phyloP scores from a whole-genome alignment of 2,888 invertebrate genomes.

The Boloria selene region DNA sequence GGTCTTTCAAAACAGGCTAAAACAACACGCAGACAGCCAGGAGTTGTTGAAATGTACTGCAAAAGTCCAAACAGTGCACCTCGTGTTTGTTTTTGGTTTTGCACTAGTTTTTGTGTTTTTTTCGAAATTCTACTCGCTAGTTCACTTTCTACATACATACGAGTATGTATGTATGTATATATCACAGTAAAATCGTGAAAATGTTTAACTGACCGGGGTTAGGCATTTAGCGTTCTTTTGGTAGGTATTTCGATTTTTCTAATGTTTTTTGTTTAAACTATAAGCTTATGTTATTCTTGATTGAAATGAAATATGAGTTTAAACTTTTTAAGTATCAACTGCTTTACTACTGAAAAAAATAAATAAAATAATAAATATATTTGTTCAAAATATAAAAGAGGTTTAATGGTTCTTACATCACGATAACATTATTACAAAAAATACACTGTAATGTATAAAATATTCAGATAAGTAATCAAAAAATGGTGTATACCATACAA shows the following conservation, averaged over 20 bases:
- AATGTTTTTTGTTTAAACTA: not conserved
- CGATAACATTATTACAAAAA: too few relatives aligned
- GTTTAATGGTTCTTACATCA: too few relatives aligned
- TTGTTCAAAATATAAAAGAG: too few relatives aligned
- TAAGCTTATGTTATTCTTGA: too few relatives aligned
- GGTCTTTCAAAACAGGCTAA: slow-evolving; percentile 15
- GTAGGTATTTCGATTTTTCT: not conserved
- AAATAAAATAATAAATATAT: too few relatives aligned
- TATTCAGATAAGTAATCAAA: too few relatives aligned
- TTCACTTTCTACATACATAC: not conserved
- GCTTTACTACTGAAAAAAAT: too few relatives aligned
- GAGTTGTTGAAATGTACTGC: slow-evolving; percentile 27
- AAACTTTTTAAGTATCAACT: too few relatives aligned
- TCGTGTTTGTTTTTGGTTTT: slow-evolving; percentile 21
- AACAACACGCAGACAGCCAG: slow-evolving; percentile 20
- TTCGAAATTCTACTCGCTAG: slow-evolving; percentile 18
- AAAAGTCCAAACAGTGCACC: slow-evolving; percentile 26
- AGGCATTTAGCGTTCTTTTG: not conserved
- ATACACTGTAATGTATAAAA: too few relatives aligned
- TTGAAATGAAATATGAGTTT: too few relatives aligned
- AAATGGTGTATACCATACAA: too few relatives aligned
- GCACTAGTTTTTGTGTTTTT: slow-evolving; percentile 34
- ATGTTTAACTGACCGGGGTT: not conserved
- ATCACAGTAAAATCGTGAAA: slow-evolving; percentile 1
- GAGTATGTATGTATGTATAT: not conserved